phyloP scores from a whole-genome alignment of 2,888 invertebrate genomes.

The Harpagoxenus sublaevis region DNA sequence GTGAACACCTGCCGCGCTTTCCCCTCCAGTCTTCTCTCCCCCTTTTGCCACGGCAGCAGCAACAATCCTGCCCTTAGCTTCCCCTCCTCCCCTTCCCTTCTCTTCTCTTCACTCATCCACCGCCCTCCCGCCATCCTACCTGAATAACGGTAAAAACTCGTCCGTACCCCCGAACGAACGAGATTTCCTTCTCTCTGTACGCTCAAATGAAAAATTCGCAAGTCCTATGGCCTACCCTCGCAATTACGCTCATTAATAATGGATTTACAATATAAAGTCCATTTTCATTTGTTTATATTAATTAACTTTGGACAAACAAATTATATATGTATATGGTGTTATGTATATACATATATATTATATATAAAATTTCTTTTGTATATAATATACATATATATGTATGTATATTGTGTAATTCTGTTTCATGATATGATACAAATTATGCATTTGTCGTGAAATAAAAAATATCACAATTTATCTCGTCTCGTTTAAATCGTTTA shows the following conservation, averaged over 20 bases:
- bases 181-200: constrained; percentile 49
- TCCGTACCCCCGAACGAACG: constrained; percentile 63
- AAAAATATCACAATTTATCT: constrained; percentile 61
- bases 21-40: constrained; percentile 76
- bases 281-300: constrained; percentile 21
- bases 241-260: constrained; percentile 20
- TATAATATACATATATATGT: constrained; percentile 11
- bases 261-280: constrained; percentile 16
- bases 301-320: constrained; percentile 29
- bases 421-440: constrained; percentile 39
- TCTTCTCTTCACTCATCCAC: constrained; percentile 42
- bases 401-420: constrained; percentile 6
- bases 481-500: constrained; percentile 23
- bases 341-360: background rate
- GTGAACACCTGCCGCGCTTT: constrained; percentile 82
- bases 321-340: background rate
- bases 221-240: constrained; percentile 6
- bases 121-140: constrained; percentile 71
- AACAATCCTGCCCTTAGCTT: constrained; percentile 71
- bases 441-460: constrained; percentile 41
- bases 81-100: constrained; percentile 49
- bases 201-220: constrained; percentile 41
- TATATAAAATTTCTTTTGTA: background rate
- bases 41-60: constrained; percentile 59
- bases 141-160: constrained; percentile 79